These are phyloP conservation scores for Cloeon dipterum DNA, from an alignment of 2,888 invertebrate genomes.

Conservation along the genomic window DNA sequence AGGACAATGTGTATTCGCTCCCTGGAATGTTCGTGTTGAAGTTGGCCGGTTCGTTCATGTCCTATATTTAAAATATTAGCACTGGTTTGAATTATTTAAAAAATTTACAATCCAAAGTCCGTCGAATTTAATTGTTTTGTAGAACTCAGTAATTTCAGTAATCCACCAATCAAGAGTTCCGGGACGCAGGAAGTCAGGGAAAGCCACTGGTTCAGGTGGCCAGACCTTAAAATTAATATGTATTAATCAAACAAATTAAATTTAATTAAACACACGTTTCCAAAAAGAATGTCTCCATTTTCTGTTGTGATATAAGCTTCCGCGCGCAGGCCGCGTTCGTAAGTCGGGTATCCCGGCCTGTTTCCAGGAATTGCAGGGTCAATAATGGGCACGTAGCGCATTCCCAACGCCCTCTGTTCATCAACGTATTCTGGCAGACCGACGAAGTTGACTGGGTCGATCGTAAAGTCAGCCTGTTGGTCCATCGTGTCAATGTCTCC, in stretches of 20 bases:
- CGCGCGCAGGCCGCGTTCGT: background rate
- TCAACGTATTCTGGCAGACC: conserved; percentile 1
- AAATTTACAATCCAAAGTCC: background rate
- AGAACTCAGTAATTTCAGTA: background rate
- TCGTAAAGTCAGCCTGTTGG: conserved; percentile 15
- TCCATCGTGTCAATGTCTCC: conserved; percentile 19
- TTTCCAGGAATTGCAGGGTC: conserved; percentile 2
- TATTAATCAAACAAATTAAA: too few species aligned
- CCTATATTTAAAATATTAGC: background rate
- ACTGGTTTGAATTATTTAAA: background rate
- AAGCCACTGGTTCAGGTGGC: background rate
- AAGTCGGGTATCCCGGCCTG: background rate
- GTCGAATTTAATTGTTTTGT: background rate
- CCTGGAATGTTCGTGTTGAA: conserved; percentile 1
- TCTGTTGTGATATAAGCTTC: conserved; percentile 1
- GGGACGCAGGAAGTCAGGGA: background rate
- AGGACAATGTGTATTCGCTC: background rate
- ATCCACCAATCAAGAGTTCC: background rate
- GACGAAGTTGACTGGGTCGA: conserved; percentile 2
- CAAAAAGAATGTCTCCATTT: background rate
- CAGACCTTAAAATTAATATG: too few species aligned
- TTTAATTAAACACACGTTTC: too few species aligned
- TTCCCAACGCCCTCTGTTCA: background rate
- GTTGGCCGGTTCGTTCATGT: conserved; percentile 3
- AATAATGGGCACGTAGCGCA: conserved; percentile 2